Evolutionary conservation across 2,113 vertebrate genomes (phyloP).

Genomic region (Sinocyclocheilus maitianheensis): DNA sequence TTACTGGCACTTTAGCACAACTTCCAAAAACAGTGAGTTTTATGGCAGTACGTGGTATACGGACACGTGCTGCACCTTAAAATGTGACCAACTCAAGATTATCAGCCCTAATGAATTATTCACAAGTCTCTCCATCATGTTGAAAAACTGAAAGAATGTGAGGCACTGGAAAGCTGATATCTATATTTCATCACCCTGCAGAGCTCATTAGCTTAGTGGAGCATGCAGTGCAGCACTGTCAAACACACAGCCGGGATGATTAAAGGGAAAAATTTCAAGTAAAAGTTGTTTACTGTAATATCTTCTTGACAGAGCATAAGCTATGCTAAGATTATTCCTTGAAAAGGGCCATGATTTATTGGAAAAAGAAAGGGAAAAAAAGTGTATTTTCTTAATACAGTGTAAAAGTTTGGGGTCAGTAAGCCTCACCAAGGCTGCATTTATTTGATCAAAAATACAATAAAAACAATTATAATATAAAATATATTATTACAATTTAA

Average conservation of each 20-base stretch:
- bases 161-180: neutral
- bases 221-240: neutral
- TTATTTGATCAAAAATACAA: too few relatives aligned
- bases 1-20: neutral
- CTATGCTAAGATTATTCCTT: neutral
- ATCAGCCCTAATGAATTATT: constrained; percentile 22
- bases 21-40: neutral
- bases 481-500: too few relatives aligned
- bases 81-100: constrained; percentile 20
- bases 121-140: constrained; percentile 1
- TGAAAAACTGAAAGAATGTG: neutral
- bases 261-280: neutral
- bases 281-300: neutral
- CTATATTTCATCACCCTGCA: constrained; percentile 25
- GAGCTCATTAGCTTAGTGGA: neutral
- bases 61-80: neutral
- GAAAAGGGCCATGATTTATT: too few relatives aligned
- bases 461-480: too few relatives aligned
- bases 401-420: neutral
- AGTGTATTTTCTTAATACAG: neutral
- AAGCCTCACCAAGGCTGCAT: too few relatives aligned
- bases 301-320: neutral
- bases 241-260: neutral
- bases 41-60: neutral
- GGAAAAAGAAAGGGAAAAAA: neutral